A percentile compares a stretch with the other conserved stretches of the same genome.
Conservation (phyloP, 2,113 vertebrate genomes). For the Myodes glareolus region DNA sequence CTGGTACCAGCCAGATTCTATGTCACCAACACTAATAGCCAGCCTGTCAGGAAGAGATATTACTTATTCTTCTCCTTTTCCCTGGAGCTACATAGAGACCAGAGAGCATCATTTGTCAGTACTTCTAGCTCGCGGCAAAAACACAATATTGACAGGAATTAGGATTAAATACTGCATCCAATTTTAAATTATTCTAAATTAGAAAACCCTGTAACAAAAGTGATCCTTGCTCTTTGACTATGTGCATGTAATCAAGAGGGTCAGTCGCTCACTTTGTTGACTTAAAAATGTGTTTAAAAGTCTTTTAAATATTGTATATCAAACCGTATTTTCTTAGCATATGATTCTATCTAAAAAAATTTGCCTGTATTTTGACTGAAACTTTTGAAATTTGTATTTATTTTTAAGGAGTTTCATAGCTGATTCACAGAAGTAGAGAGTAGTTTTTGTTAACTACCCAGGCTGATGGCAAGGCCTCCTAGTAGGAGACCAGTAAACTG, state of each 20-base stretch:
- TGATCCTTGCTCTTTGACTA: neutral
- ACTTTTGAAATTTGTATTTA: neutral
- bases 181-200: slow-evolving; percentile 24
- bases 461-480: neutral
- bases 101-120: slow-evolving; percentile 56
- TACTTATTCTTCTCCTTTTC: slow-evolving; percentile 64
- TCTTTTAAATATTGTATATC: neutral
- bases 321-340: neutral
- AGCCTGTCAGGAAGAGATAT: slow-evolving; percentile 74
- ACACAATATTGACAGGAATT: slow-evolving; percentile 9
- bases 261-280: neutral
- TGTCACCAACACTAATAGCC: slow-evolving; percentile 70
- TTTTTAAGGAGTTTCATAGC: neutral
- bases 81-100: slow-evolving; percentile 66
- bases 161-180: slow-evolving; percentile 44
- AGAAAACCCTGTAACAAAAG: neutral
- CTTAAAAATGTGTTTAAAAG: neutral
- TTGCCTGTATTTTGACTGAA: neutral
- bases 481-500: neutral
- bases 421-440: neutral
- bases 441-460: neutral
- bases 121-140: slow-evolving; percentile 65
- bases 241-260: neutral
- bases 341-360: neutral
- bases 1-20: slow-evolving; percentile 67